Conservation (phyloP, 2,888 invertebrate species). For the Allygus modestus region DNA sequence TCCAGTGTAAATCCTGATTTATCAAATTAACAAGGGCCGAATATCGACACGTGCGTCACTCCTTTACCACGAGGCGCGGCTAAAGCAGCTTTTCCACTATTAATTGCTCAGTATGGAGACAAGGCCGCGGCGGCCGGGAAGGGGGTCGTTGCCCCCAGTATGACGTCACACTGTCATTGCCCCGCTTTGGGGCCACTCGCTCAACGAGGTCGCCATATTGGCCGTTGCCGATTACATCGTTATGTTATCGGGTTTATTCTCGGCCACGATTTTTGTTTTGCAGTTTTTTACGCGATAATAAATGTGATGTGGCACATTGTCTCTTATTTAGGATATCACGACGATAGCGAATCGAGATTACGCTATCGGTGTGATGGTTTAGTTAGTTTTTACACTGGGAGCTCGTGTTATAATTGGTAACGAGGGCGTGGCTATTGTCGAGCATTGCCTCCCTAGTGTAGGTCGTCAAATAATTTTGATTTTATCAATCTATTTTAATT, state of each 20-base stretch:
- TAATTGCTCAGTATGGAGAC: neutral
- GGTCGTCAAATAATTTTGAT: no score
- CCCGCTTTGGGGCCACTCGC: constrained; percentile 29
- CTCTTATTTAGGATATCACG: constrained; percentile 14
- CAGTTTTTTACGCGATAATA: constrained; percentile 15
- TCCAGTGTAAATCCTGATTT: no score
- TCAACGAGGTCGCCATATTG: constrained; percentile 38
- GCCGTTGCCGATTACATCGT: constrained; percentile 17
- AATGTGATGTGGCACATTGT: constrained; percentile 12
- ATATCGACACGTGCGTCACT: neutral
- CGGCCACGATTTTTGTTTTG: constrained; percentile 41
- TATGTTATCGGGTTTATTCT: constrained; percentile 17
- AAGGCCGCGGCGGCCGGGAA: neutral
- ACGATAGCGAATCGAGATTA: constrained; percentile 3
- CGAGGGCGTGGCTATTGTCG: neutral
- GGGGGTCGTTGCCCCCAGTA: constrained; percentile 29
- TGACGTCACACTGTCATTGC: constrained; percentile 55
- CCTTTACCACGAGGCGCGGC: no score
- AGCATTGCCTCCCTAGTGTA: neutral
- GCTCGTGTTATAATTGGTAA: neutral
- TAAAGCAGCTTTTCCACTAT: neutral
- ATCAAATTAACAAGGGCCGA: neutral
- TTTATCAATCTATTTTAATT: no score
- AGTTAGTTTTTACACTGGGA: constrained; percentile 18
- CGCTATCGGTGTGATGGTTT: constrained; percentile 14